Conservation (phyloP, 1,140 invertebrate genomes). For the Amphibalanus amphitrite region DNA sequence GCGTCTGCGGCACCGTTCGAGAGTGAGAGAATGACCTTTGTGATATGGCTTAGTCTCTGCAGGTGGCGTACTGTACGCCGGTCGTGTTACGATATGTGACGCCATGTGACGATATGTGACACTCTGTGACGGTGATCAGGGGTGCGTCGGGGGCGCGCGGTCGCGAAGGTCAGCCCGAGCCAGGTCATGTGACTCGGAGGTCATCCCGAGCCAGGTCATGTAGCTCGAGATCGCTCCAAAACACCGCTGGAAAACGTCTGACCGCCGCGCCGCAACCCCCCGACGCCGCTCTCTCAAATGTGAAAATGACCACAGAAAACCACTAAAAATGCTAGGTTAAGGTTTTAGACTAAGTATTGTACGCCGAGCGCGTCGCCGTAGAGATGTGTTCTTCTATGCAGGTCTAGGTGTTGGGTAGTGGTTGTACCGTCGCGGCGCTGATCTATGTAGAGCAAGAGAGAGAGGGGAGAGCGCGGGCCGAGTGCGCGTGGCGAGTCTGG, state of each 20-base stretch:
- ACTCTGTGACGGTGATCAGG: background rate
- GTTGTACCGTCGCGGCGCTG: background rate
- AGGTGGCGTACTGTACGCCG: too few relatives aligned
- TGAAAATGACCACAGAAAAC: background rate
- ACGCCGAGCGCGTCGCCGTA: background rate
- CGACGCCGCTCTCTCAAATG: too few relatives aligned
- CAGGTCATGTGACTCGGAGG: too few relatives aligned
- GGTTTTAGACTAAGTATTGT: slow-evolving; percentile 2
- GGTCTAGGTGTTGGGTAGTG: background rate
- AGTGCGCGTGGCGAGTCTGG: background rate
- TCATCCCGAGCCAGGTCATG: too few relatives aligned
- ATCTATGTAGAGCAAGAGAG: too few relatives aligned
- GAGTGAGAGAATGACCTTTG: background rate
- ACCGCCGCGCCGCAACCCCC: too few relatives aligned
- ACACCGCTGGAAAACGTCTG: too few relatives aligned
- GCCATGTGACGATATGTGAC: background rate
- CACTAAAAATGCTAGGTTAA: slow-evolving; percentile 2
- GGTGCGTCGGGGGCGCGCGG: too few relatives aligned
- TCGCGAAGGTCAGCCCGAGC: too few relatives aligned
- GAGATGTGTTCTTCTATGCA: background rate
- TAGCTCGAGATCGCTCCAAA: too few relatives aligned
- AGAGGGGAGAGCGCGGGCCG: too few relatives aligned
- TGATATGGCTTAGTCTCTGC: background rate
- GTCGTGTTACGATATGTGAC: background rate
- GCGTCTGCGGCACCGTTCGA: too few relatives aligned